phyloP scores from a whole-genome alignment of 2,888 invertebrate genomes.

The Rhodophaea formosa region DNA sequence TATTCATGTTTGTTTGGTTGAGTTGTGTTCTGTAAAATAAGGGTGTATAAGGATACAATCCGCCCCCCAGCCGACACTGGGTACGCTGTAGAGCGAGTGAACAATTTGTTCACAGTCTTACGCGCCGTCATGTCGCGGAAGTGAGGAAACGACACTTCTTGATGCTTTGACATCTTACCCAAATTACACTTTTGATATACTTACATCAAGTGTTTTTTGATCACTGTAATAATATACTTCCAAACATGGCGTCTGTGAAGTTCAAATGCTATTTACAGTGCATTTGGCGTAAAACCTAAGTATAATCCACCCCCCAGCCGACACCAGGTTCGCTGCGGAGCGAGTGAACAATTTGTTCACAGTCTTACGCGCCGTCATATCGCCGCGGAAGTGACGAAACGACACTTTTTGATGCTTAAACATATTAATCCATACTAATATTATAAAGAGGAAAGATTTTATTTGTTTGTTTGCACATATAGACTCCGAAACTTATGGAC shows the following conservation, averaged over 20 bases:
- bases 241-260: too few species aligned
- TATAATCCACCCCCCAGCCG: background rate
- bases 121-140: constrained; percentile 9
- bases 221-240: too few species aligned
- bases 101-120: constrained; percentile 12
- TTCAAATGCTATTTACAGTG: too few species aligned
- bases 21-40: too few species aligned
- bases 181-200: too few species aligned
- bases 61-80: background rate
- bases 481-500: too few species aligned
- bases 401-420: background rate
- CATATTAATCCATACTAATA: too few species aligned
- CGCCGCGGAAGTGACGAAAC: background rate
- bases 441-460: too few species aligned
- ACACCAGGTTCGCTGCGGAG: background rate
- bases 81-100: constrained; percentile 1
- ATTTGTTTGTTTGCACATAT: too few species aligned
- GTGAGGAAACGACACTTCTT: background rate
- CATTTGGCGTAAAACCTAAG: too few species aligned
- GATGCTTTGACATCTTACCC: background rate
- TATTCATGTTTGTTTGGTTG: too few species aligned
- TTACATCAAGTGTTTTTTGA: too few species aligned
- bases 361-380: constrained; percentile 10
- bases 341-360: constrained; percentile 12
- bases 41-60: background rate